Percentiles rank a stretch among this genome's conserved stretches.
Conservation (phyloP, 2,888 invertebrate species). For the Rugalucina vietnamica region DNA sequence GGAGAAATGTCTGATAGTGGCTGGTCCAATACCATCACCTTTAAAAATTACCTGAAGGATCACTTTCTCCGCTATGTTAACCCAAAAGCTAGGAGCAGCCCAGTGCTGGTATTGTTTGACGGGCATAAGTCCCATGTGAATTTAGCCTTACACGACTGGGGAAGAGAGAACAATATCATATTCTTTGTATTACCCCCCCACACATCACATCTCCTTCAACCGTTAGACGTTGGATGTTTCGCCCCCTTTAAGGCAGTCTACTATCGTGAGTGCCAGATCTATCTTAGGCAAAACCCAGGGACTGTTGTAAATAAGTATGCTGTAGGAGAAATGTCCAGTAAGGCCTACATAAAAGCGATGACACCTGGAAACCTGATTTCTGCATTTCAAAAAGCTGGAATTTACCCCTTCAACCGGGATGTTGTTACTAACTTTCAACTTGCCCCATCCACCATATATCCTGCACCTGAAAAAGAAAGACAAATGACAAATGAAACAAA, state of each 20-base stretch:
- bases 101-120: conserved; percentile 48
- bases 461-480: not conserved
- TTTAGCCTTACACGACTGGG: conserved; percentile 46
- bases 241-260: conserved; percentile 43
- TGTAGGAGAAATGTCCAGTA: conserved; percentile 1
- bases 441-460: not conserved
- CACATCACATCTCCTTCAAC: conserved; percentile 50
- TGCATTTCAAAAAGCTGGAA: conserved; percentile 15
- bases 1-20: not conserved
- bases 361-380: conserved; percentile 10
- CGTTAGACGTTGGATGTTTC: conserved; percentile 49
- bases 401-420: conserved; percentile 1
- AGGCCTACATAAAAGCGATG: conserved; percentile 15
- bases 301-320: conserved; percentile 1
- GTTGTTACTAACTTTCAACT: not conserved
- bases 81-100: not conserved
- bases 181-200: conserved; percentile 55
- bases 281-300: conserved; percentile 19
- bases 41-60: not conserved
- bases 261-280: conserved; percentile 48
- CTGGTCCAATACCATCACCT: not conserved
- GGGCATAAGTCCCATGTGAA: conserved; percentile 46
- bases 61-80: not conserved
- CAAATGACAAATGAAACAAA: not conserved
- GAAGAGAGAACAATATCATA: conserved; percentile 39